Conservation (phyloP, 2,888 invertebrate species). For the Melinaea menophilus region DNA sequence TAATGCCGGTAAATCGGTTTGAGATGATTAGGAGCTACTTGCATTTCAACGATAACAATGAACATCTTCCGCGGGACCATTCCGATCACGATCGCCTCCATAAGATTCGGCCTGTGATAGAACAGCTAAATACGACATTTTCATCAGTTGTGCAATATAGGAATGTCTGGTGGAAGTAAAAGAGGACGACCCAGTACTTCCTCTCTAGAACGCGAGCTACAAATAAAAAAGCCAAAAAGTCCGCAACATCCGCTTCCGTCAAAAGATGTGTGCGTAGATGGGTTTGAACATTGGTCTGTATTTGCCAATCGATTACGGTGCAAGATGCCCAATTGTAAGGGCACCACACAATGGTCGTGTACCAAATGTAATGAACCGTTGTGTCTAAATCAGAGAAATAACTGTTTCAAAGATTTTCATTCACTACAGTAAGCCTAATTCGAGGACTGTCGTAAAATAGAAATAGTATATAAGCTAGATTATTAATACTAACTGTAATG, state of each 20-base stretch:
- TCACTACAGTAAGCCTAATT: too few species aligned
- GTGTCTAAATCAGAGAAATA: conserved; percentile 33
- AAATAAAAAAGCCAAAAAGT: too few species aligned
- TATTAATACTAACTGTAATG: too few species aligned
- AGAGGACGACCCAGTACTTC: too few species aligned
- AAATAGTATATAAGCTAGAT: too few species aligned
- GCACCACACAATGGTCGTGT: conserved; percentile 25
- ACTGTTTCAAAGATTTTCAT: conserved; percentile 34
- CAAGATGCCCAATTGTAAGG: conserved; percentile 27
- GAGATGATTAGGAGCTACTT: conserved; percentile 34
- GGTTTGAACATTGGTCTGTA: conserved; percentile 6
- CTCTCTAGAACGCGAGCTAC: too few species aligned
- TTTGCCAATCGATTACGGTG: conserved; percentile 36
- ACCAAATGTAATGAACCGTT: conserved; percentile 33
- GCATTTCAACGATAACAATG: conserved; percentile 40
- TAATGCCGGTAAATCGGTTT: conserved; percentile 26
- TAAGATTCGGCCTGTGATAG: conserved; percentile 39
- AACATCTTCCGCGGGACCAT: conserved; percentile 19
- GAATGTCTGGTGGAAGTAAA: too few species aligned
- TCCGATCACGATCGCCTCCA: conserved; percentile 34
- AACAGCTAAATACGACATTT: conserved; percentile 41
- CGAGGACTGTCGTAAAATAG: too few species aligned
- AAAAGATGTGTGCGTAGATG: too few species aligned
- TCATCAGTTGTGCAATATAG: conserved; percentile 25
- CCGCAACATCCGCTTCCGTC: conserved; percentile 5